Evolutionary conservation across 1,140 invertebrate species (phyloP), one percentile per base, ranked within the genome.

Genomic region (Notospermus geniculatus): DNA sequence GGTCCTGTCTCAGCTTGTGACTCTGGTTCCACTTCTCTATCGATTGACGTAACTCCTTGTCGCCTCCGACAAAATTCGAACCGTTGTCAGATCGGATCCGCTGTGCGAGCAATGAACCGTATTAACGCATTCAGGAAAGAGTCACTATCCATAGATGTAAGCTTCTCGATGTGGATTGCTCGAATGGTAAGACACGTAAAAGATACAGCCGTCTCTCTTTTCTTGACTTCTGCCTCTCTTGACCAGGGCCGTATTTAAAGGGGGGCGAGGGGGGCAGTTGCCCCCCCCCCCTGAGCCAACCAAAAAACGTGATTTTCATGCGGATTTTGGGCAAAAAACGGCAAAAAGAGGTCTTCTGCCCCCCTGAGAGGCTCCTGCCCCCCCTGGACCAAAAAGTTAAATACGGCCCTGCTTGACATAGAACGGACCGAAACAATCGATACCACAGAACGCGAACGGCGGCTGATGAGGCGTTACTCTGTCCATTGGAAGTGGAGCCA

Each of bases 161-260:
- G 45, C 58, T 53, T 54, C 30, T 60, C 46, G 39, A 60, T 52
- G 46, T 60, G 58, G 5, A n/a, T n/a, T n/a, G n/a, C n/a, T n/a
- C n/a, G n/a, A n/a, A n/a, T n/a, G n/a, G n/a, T n/a, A n/a, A n/a
- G n/a, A n/a, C n/a, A n/a, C n/a, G n/a, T n/a, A n/a, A n/a, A n/a
- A n/a, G n/a, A 60, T 43, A 19, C 52, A 22, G 19, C 45, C 58
- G 54, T 55, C 52, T 54, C 30, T 7, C 45, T 60, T 60, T 1
- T 27, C 15, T 4, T 60, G 23, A 23, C 30, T 53, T 27, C 45
- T 4, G 19, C 45, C 58, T 39, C 36, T 30, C 58, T 60, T 58
- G 41, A 32, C 30, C 23, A n/a, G n/a, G n/a, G n/a, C n/a, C n/a
- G n/a, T n/a, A n/a, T n/a, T n/a, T n/a, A n/a, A n/a, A n/a, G n/a